Evolutionary conservation across 1,140 invertebrate species (phyloP).

Genomic region (Scaptomyza graminum): DNA sequence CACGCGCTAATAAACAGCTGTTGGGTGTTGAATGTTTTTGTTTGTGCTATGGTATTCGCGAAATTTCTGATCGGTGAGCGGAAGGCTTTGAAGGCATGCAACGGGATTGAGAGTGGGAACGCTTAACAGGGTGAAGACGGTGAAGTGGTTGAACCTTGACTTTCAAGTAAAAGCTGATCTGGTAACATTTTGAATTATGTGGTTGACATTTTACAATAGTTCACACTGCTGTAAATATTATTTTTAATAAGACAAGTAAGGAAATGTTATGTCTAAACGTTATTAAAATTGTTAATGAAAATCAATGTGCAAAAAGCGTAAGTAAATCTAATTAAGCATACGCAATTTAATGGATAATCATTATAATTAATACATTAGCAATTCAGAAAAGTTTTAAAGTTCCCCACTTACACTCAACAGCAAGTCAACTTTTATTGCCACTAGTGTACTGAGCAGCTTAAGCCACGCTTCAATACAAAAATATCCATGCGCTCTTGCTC

Average conservation of each 20-base stretch:
- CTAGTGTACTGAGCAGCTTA: constrained; percentile 34
- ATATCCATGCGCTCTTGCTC: constrained; percentile 1
- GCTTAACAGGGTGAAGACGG: constrained; percentile 11
- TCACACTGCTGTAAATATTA: neutral
- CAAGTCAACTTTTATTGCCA: constrained; percentile 33
- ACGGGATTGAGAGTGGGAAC: constrained; percentile 29
- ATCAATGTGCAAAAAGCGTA: too few relatives aligned
- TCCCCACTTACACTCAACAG: neutral
- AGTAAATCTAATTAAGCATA: too few relatives aligned
- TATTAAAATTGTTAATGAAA: neutral
- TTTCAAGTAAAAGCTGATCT: constrained; percentile 6
- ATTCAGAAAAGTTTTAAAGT: too few relatives aligned
- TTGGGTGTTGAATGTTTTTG: constrained; percentile 16
- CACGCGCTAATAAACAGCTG: constrained; percentile 34
- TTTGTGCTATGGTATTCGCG: constrained; percentile 35
- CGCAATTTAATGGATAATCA: too few relatives aligned
- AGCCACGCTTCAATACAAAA: neutral
- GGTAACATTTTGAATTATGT: neutral
- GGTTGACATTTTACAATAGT: constrained; percentile 3
- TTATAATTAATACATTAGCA: too few relatives aligned
- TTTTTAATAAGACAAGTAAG: neutral
- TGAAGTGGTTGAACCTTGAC: constrained; percentile 23
- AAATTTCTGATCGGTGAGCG: constrained; percentile 29
- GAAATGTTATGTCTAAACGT: neutral
- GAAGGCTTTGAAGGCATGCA: constrained; percentile 12